A percentile compares a stretch with the other conserved stretches of the same genome.
Conservation (phyloP, 2,113 vertebrate species). For the Cavia porcellus region DNA sequence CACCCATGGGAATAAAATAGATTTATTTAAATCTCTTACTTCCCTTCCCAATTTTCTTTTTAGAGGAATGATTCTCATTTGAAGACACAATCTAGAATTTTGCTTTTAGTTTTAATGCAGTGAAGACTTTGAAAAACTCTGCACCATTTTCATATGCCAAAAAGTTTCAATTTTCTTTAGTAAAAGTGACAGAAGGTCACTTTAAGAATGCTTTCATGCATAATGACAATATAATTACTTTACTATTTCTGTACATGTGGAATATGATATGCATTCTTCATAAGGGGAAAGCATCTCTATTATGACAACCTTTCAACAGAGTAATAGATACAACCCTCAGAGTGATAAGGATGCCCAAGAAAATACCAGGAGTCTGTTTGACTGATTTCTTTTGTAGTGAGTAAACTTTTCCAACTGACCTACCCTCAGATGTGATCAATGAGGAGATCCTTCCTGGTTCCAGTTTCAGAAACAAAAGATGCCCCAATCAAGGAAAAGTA, state of each 20-base stretch:
- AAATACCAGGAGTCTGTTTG: not conserved
- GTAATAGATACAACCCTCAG: not conserved
- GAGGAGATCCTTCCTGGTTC: not conserved
- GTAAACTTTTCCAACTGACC: not conserved
- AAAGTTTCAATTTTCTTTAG: not conserved
- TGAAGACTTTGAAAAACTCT: not conserved
- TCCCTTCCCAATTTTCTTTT: not conserved
- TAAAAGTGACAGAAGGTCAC: not conserved
- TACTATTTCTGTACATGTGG: not conserved
- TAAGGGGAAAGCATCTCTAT: not conserved
- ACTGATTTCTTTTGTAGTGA: not conserved
- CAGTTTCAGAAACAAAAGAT: not conserved
- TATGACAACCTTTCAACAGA: not conserved
- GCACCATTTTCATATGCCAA: not conserved
- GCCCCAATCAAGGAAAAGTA: not conserved
- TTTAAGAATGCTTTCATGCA: not conserved
- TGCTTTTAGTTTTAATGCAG: not conserved
- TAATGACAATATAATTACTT: not conserved
- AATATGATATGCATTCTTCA: not conserved
- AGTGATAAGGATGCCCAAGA: not conserved
- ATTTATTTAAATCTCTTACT: not conserved
- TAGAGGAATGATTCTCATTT: not conserved
- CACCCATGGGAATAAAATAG: not conserved
- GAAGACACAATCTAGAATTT: not conserved
- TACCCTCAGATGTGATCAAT: not conserved